phyloP scores from a whole-genome alignment of 2,113 vertebrate genomes.

The Colossoma macropomum region DNA sequence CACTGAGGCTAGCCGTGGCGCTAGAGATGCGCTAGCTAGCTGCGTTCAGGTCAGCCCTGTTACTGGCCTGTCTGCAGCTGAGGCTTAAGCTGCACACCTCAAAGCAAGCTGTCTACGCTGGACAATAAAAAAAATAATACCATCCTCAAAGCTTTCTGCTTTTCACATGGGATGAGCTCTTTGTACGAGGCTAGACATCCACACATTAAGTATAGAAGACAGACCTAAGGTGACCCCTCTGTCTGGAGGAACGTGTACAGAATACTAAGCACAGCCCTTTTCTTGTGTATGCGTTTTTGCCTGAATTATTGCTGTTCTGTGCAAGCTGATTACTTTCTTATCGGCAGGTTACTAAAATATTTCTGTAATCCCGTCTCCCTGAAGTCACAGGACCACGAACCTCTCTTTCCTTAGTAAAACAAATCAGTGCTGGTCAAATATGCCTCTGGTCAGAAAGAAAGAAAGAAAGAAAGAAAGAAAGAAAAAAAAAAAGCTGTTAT shows the following conservation, averaged over 20 bases:
- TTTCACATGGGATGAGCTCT: constrained; percentile 35
- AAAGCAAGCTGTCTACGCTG: not conserved
- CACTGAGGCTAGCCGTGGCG: constrained; percentile 64
- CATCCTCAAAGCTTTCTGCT: not conserved
- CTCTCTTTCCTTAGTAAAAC: constrained; percentile 60
- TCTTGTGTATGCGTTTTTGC: constrained; percentile 1
- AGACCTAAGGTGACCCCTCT: constrained; percentile 72
- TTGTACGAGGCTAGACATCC: constrained; percentile 70
- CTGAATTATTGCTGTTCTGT: constrained; percentile 48
- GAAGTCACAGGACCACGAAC: constrained; percentile 59
- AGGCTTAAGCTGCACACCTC: constrained; percentile 9
- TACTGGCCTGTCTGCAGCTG: constrained; percentile 34
- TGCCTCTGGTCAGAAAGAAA: not conserved
- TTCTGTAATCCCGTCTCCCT: constrained; percentile 68
- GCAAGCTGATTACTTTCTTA: constrained; percentile 71
- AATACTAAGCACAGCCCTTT: constrained; percentile 67
- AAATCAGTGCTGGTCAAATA: constrained; percentile 65
- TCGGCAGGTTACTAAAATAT: constrained; percentile 73
- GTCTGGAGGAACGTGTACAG: constrained; percentile 60
- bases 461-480: not conserved
- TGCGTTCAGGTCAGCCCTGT: constrained; percentile 37
- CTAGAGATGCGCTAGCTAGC: constrained; percentile 53
- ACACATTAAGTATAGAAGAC: constrained; percentile 73
- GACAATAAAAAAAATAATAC: not conserved
- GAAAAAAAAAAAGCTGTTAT: constrained; percentile 37